These are phyloP conservation scores for Protula sp. DNA, from an alignment of 2,888 invertebrate genomes.

Conservation along the genomic window DNA sequence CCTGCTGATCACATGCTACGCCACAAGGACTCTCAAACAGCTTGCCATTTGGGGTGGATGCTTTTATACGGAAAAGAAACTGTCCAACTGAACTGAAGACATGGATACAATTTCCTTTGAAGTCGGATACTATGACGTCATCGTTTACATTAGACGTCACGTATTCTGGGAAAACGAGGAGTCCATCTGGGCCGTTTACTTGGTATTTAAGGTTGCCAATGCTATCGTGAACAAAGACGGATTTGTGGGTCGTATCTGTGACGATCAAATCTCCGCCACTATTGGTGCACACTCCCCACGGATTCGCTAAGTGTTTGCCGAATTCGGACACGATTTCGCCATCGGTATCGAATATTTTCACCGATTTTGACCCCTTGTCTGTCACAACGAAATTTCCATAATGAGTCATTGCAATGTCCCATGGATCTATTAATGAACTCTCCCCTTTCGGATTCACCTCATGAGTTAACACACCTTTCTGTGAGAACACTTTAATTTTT, in stretches of 20 bases:
- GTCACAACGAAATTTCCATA: conserved; percentile 41
- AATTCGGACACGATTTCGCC: conserved; percentile 32
- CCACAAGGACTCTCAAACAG: conserved; percentile 42
- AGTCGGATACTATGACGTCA: conserved; percentile 44
- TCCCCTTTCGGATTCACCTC: conserved; percentile 32
- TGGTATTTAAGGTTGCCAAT: conserved; percentile 29
- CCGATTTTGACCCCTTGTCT: conserved; percentile 34
- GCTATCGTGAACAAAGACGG: conserved; percentile 35
- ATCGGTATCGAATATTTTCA: conserved; percentile 33
- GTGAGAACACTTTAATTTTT: conserved; percentile 36
- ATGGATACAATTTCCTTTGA: conserved; percentile 41
- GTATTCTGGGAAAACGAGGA: conserved; percentile 38
- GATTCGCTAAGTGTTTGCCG: conserved; percentile 36
- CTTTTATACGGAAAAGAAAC: conserved; percentile 33
- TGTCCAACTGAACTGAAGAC: conserved; percentile 32
- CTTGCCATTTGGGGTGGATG: conserved; percentile 27
- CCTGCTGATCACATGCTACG: conserved; percentile 32
- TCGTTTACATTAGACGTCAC: conserved; percentile 34
- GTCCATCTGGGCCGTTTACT: conserved; percentile 29
- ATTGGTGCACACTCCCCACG: conserved; percentile 41
- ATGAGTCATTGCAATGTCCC: conserved; percentile 38
- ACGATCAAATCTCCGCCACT: conserved; percentile 37
- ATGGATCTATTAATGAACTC: conserved; percentile 34
- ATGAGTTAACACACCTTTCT: conserved; percentile 27
- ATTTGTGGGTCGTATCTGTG: conserved; percentile 36